Conservation (phyloP, 2,888 invertebrate genomes). For the Anarsia innoxiella region DNA sequence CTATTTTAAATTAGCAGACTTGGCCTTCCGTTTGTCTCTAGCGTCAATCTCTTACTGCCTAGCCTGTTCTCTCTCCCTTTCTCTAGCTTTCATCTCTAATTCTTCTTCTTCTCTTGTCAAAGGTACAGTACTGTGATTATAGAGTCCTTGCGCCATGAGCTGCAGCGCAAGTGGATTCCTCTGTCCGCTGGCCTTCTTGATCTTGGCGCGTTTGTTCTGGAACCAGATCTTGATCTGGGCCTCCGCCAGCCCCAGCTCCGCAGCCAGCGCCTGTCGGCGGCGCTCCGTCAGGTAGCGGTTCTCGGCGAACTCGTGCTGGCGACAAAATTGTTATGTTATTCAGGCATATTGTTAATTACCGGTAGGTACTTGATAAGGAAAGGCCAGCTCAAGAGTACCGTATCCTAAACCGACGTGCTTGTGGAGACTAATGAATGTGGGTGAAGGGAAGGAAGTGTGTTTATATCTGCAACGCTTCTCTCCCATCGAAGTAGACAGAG, state of each 20-base stretch:
- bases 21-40: background rate
- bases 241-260: conserved; percentile 93
- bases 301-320: conserved; percentile 90
- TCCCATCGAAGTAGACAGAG: no score
- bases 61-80: conserved; percentile 32
- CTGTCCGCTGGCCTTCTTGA: conserved; percentile 92
- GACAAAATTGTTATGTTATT: no score
- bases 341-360: no score
- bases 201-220: conserved; percentile 97
- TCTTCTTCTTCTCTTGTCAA: conserved; percentile 77
- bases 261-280: conserved; percentile 91
- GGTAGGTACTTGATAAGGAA: no score
- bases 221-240: conserved; percentile 99
- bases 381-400: no score
- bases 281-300: conserved; percentile 95
- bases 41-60: background rate
- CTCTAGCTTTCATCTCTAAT: conserved; percentile 71
- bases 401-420: no score
- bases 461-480: no score
- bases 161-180: conserved; percentile 90
- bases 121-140: conserved; percentile 77
- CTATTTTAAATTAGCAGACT: no score
- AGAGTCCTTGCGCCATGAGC: conserved; percentile 95
- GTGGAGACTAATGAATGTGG: no score
- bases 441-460: no score